Percentiles rank a stretch among this genome's conserved stretches.
Evolutionary conservation across 2,888 invertebrate species (phyloP).

Genomic region (Eilema caniola): DNA sequence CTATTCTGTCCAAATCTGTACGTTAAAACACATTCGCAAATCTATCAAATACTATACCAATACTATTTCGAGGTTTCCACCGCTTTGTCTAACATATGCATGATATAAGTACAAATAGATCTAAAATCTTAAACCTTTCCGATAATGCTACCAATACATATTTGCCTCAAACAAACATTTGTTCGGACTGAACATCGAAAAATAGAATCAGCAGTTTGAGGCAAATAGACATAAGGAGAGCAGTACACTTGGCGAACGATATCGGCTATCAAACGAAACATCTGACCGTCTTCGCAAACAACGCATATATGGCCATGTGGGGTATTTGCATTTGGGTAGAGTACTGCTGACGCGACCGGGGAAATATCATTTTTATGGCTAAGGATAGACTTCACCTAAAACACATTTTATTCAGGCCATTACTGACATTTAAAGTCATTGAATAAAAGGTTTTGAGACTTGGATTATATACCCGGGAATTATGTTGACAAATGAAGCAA

Average conservation of each 20-base stretch:
- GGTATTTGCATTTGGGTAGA: conserved; percentile 53
- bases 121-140: neutral
- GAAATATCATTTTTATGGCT: conserved; percentile 56
- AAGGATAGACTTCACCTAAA: neutral
- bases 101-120: neutral
- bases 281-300: conserved; percentile 49
- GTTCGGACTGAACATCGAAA: conserved; percentile 33
- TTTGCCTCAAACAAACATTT: conserved; percentile 28
- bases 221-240: conserved; percentile 37
- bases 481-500: neutral
- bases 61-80: no score
- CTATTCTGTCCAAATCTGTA: no score
- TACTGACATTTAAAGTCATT: neutral
- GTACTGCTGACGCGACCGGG: conserved; percentile 49
- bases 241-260: conserved; percentile 30
- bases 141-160: conserved; percentile 11
- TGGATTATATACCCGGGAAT: neutral
- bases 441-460: neutral
- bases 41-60: no score
- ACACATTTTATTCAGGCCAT: neutral
- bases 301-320: conserved; percentile 29
- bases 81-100: neutral
- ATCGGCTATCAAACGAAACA: conserved; percentile 42
- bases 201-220: conserved; percentile 45
- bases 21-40: no score